Evolutionary conservation across 2,797 vertebrate species (phyloP), one percentile per base, ranked within the genome.

Genomic region (Hyperoplus immaculatus): DNA sequence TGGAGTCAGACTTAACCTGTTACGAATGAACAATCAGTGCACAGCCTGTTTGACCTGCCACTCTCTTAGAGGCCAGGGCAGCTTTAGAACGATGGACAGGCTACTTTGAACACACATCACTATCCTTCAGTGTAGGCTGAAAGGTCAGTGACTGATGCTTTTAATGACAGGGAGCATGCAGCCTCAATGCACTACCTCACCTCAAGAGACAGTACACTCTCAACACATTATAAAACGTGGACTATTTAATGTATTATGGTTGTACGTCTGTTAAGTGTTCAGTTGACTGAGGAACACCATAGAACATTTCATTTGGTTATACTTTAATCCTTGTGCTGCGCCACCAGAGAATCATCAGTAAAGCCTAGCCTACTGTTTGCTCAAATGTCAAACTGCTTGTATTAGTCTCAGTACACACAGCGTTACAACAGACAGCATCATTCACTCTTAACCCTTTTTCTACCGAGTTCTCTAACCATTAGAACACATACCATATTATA

Each of bases 21-120:
- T 67, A 80, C 82, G 80, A 90, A 85, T 90, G 90, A 91, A 68
- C 84, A 87, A 80, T 59, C 80, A 51, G 72, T 70, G 75, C 87
- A 87, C 85, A 81, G 72, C 59, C 75, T 62, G 76, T 72, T 83
- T 88, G 85, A 85, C 87, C 89, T 62, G 78, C 72, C 79, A 83
- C 53, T 91, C 86, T 83, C 43, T 67, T 66, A 39, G 38, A 62
- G 70, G 67, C 62, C 45, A 3, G 38, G 63, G 38, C 58, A 46
- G 45, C 72, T 61, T 41, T 41, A 57, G 10, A 41, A 18, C 49
- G 51, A 65, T 41, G 45, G 39, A 71, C 49, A 4, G 43, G n/a
- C 5, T 36, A 4, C 9, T 53, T 11, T 16, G 10, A 49, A 39
- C 50, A 74, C 42, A 18, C 29, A 29, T 38, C 29, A 59, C 7